Conservation (phyloP, 2,113 vertebrate species). For the Gyps fulvus region DNA sequence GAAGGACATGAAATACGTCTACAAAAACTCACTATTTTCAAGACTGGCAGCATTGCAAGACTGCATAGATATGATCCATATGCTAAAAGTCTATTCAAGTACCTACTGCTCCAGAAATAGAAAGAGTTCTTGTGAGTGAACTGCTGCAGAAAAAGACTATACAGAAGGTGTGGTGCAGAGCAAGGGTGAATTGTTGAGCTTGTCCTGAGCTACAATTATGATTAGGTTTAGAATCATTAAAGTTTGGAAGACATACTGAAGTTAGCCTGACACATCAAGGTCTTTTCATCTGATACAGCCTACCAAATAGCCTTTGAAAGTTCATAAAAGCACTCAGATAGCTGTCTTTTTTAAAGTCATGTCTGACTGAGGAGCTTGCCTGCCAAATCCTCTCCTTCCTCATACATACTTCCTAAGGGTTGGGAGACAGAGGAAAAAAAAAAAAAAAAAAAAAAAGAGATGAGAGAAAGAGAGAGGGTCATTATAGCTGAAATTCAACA, state of each 20-base stretch:
- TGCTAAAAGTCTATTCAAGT: neutral
- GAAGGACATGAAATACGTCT: neutral
- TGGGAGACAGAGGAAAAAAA: neutral
- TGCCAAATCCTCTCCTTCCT: constrained; percentile 19
- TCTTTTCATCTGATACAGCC: neutral
- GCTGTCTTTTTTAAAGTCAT: neutral
- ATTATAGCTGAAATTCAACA: constrained; percentile 47
- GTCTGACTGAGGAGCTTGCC: neutral
- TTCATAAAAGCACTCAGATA: constrained; percentile 8
- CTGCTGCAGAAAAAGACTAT: neutral
- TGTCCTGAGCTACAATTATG: neutral
- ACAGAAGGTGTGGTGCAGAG: neutral
- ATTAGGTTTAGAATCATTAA: neutral
- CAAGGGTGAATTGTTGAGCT: neutral
- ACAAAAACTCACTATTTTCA: neutral
- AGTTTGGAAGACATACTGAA: neutral
- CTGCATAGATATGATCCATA: neutral
- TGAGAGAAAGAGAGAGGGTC: neutral
- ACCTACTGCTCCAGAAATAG: constrained; percentile 19
- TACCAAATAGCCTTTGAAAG: neutral
- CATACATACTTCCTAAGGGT: neutral
- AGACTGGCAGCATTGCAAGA: neutral
- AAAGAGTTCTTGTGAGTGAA: neutral
- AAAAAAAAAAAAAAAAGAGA: neutral
- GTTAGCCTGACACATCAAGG: neutral